phyloP scores from a whole-genome alignment of 2,113 vertebrate genomes.

The Protomyctophum bolini region DNA sequence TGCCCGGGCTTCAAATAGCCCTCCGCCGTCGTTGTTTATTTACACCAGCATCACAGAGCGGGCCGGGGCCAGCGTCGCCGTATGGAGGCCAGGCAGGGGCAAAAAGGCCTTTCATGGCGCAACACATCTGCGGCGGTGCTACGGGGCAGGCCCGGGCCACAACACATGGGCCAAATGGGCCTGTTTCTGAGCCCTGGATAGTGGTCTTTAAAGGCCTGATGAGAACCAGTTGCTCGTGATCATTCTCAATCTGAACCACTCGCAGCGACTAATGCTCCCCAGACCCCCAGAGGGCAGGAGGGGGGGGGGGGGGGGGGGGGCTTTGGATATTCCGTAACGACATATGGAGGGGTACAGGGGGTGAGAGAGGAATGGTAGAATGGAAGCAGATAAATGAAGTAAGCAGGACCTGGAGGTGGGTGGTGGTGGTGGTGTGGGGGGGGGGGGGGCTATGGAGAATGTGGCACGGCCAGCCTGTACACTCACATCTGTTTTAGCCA shows the following conservation, averaged over 20 bases:
- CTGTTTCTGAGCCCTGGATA: slow-evolving; percentile 63
- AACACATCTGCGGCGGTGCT: slow-evolving; percentile 67
- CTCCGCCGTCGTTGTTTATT: slow-evolving; percentile 64
- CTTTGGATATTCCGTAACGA: slow-evolving; percentile 37
- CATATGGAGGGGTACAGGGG: slow-evolving; percentile 7
- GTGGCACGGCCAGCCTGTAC: slow-evolving; percentile 19
- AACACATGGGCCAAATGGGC: slow-evolving; percentile 68
- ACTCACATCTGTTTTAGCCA: slow-evolving; percentile 64
- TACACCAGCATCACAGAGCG: slow-evolving; percentile 61
- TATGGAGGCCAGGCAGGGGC: slow-evolving; percentile 60
- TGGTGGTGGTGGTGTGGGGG: not conserved
- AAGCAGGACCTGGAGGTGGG: too few relatives aligned
- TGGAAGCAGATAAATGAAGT: slow-evolving; percentile 15
- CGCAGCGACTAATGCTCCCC: slow-evolving; percentile 54
- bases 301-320: slow-evolving; percentile 20
- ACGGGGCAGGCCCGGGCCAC: slow-evolving; percentile 60
- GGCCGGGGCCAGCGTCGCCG: slow-evolving; percentile 64
- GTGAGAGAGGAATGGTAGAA: slow-evolving; percentile 29
- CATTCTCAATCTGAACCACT: slow-evolving; percentile 54
- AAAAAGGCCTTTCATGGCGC: slow-evolving; percentile 60
- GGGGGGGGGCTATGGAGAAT: slow-evolving; percentile 31
- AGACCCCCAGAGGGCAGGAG: slow-evolving; percentile 35
- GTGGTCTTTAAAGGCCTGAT: slow-evolving; percentile 67
- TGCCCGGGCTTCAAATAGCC: slow-evolving; percentile 22
- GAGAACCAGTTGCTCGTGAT: slow-evolving; percentile 73